Conservation (phyloP, 2,797 vertebrate genomes). For the Neosilurus hyrtlii region DNA sequence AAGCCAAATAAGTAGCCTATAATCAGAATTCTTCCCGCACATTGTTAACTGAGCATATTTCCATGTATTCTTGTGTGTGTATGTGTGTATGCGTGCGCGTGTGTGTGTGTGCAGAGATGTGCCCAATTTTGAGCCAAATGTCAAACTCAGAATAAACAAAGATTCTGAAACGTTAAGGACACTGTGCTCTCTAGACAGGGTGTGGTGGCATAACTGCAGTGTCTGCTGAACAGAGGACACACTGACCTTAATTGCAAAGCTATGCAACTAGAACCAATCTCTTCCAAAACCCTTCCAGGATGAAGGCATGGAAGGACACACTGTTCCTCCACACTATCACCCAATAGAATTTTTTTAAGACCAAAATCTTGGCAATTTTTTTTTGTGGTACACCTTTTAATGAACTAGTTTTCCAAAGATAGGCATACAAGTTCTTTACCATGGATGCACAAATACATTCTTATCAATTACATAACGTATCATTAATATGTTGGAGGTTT, state of each 20-base stretch:
- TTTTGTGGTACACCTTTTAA: not conserved
- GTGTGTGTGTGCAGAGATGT: not conserved
- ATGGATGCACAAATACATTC: not conserved
- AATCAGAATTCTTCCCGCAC: conserved; percentile 39
- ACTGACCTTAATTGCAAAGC: conserved; percentile 23
- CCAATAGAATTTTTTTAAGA: not conserved
- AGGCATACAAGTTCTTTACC: not conserved
- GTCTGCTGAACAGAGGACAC: conserved; percentile 25
- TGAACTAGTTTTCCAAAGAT: not conserved
- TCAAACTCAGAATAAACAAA: conserved; percentile 36
- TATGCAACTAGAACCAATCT: conserved; percentile 19
- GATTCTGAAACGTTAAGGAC: conserved; percentile 39
- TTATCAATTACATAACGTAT: not conserved
- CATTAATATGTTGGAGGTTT: not conserved
- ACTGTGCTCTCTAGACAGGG: conserved; percentile 37
- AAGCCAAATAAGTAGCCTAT: conserved; percentile 42
- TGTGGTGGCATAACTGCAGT: conserved; percentile 35
- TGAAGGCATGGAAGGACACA: not conserved
- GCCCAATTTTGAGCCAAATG: conserved; percentile 33
- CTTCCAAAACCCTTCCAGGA: conserved; percentile 33
- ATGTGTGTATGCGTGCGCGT: not conserved
- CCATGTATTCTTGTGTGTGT: not conserved
- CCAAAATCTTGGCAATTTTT: not conserved
- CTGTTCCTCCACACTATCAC: not conserved
- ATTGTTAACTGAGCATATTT: conserved; percentile 43